These are phyloP conservation scores for Drosophila sulfurigaster DNA, from an alignment of 1,140 invertebrate species.

Conservation along the genomic window DNA sequence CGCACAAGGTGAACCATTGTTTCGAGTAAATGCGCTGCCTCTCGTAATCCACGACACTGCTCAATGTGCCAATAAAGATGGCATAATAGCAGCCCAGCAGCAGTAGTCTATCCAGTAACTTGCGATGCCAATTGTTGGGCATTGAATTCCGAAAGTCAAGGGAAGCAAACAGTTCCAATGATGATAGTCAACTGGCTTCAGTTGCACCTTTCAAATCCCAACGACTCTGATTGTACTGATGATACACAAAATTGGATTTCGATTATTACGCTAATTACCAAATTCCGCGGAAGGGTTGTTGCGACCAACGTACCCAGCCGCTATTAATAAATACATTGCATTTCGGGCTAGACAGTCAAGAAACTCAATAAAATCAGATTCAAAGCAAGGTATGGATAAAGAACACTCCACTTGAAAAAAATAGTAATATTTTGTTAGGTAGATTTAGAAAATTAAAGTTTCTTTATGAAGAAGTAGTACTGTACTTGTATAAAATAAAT, in stretches of 20 bases:
- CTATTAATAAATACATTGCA: neutral
- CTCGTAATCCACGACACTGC: constrained; percentile 23
- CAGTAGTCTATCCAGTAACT: constrained; percentile 10
- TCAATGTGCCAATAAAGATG: constrained; percentile 27
- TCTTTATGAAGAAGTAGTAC: neutral
- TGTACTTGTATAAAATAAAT: neutral
- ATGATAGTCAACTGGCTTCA: neutral
- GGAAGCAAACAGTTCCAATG: neutral
- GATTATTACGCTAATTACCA: constrained; percentile 5
- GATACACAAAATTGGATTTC: constrained; percentile 2
- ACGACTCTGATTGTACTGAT: neutral
- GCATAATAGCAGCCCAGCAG: constrained; percentile 24
- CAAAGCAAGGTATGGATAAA: neutral
- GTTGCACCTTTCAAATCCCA: neutral
- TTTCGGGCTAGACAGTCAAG: neutral
- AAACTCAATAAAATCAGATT: neutral
- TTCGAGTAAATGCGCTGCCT: constrained; percentile 2
- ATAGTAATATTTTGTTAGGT: neutral
- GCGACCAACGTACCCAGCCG: neutral
- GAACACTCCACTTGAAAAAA: neutral
- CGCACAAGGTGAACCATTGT: constrained; percentile 11
- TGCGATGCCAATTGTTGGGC: constrained; percentile 19
- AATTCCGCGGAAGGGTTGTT: neutral
- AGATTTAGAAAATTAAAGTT: neutral
- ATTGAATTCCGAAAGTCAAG: constrained; percentile 5